Percentiles rank a stretch among this genome's conserved stretches.
phyloP scores from a whole-genome alignment of 2,888 invertebrate genomes.

The Hymenopus coronatus region DNA sequence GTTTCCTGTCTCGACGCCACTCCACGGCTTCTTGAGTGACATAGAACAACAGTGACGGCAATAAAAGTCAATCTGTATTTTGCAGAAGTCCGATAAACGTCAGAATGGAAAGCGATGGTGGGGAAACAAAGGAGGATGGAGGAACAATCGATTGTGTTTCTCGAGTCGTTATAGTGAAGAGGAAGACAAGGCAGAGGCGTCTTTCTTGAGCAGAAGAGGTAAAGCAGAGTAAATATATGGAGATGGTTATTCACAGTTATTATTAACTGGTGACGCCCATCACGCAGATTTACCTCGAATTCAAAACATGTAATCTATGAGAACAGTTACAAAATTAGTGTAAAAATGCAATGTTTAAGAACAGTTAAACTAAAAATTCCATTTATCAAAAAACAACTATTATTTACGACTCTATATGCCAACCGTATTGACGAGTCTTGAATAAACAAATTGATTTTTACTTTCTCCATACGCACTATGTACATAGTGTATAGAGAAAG shows the following conservation, averaged over 20 bases:
- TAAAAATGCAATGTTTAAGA: no score
- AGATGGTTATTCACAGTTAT: not conserved
- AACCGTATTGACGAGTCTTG: no score
- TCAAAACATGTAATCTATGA: no score
- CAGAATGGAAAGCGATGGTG: not conserved
- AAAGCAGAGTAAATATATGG: not conserved
- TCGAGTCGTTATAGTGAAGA: not conserved
- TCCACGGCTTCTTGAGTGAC: not conserved
- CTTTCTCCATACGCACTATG: no score
- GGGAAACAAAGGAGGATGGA: not conserved
- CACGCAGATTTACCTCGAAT: no score
- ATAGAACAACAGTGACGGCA: not conserved
- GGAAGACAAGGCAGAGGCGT: not conserved
- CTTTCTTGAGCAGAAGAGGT: not conserved
- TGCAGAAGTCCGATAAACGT: not conserved
- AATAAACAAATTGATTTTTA: no score
- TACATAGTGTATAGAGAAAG: no score
- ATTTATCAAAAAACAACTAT: no score
- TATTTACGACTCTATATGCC: no score
- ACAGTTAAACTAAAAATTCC: no score
- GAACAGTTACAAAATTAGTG: no score
- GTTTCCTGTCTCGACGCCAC: not conserved
- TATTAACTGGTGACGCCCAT: no score
- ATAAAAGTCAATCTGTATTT: not conserved
- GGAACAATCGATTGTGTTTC: not conserved